Base-by-base conservation (phyloP, 2,888 invertebrate species). In the Hydropsyche betteni region DNA sequence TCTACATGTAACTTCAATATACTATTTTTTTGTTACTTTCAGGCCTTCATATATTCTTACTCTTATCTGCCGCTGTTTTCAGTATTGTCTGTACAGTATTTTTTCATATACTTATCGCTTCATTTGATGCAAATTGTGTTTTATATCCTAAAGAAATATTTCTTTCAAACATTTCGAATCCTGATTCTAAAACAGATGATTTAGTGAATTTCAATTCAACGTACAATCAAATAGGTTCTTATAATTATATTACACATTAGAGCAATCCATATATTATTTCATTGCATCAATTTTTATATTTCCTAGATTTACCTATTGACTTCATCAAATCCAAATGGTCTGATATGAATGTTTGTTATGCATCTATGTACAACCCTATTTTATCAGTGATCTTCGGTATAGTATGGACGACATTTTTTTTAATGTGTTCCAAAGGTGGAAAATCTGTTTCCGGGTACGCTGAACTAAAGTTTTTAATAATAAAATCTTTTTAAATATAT, bases 381-480 rank as follows among this genome's bases (percentile, higher is more conserved):
- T 82, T 86, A 16, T 89, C 87, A 0, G 87, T 85, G 0, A 85
- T 87, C 68, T 88, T 86, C 76, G 89, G 88, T 0, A 82, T 87
- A 0, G 83, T 86, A 14, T 88, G 88, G 88, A 85, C 87, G 5
- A 85, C 86, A 3, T 84, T 89, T 83, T 88, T 88, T 77, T 81
- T 86, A 4, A 88, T 89, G 85, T 89, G 88, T 79, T 87, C 87
- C 0, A 86, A 86, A 50, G 88, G 88, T n/a, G 87, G 86, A 74
- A 83, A 86, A 68, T 84, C 85, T n/a, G 81, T 83, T 0, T 84
- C 84, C 72, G 86, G 87, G 89, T 86, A 50, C 44, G 4, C 4
- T 7, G 2, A 12, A 7, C 2, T 10, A n/a, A n/a, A n/a, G 44
- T 44, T 44, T 8, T n/a, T 12, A 12, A 55, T 55, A 55, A 10